Base-by-base conservation (phyloP, 2,113 vertebrate genomes). In the Perccottus glenii region DNA sequence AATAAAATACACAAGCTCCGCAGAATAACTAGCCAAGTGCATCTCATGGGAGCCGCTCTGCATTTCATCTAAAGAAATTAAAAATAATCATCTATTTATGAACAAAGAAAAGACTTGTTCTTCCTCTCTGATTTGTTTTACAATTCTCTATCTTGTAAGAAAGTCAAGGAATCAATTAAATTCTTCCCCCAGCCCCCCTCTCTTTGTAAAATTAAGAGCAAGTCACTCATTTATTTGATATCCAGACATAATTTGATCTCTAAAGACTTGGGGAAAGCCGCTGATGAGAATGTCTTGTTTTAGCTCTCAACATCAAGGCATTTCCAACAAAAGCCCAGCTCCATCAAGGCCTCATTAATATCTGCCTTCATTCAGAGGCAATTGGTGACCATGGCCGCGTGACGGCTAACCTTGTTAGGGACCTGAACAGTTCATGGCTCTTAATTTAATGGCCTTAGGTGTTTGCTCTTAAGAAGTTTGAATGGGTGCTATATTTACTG, bases 21-120 rank as follows among this genome's bases (percentile, higher is more conserved):
- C 77, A 71, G 58, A 89, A 81, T 69, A 72, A 78, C 77, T 84
- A 77, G 47, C 80, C 77, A 63, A 81, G 69, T 44, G 45, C 64
- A 43, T 88, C 92, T 86, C 86, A 6, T 15, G 90, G 89, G 90
- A 89, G 61, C 11, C 57, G 49, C 68, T 80, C 60, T 75, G 83
- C 82, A 87, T 91, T 87, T 90, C 84, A 91, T 93, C 87, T 90
- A 53, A 91, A 87, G 86, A 87, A 90, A 92, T 91, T 90, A 90
- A 90, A 89, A 91, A 87, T 89, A 91, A 91, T 93, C 70, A 86
- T 90, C 85, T 91, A 82, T 89, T 92, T 89, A 89, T 86, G 90
- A 90, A 92, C 87, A 90, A 88, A 89, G 85, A 75, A 67, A 70
- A 64, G 32, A 66, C 58, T 52, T 45, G 68, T 79, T 87, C 68